These are phyloP conservation scores for Nomada goodeniana DNA, from an alignment of 2,888 invertebrate species.

Conservation along the genomic window DNA sequence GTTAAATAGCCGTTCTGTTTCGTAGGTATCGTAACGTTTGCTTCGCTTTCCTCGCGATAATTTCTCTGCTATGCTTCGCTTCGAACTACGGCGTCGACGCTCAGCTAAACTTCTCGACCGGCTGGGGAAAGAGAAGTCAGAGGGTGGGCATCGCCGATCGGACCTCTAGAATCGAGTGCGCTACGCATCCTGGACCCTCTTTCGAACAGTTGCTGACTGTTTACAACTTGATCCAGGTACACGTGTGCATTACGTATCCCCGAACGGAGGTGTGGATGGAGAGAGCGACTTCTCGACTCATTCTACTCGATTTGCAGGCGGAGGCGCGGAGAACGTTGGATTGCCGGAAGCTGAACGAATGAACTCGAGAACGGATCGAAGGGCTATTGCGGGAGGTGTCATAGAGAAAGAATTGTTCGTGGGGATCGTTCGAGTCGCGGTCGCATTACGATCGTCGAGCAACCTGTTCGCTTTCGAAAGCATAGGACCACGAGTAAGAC, in stretches of 20 bases:
- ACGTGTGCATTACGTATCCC: background rate
- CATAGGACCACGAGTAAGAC: slow-evolving; percentile 14
- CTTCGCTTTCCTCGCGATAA: slow-evolving; percentile 50
- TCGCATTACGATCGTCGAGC: background rate
- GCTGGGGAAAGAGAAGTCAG: slow-evolving; percentile 79
- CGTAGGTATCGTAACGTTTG: slow-evolving; percentile 62
- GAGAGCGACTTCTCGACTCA: background rate
- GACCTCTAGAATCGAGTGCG: slow-evolving; percentile 41
- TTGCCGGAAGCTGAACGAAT: slow-evolving; percentile 70
- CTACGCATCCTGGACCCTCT: slow-evolving; percentile 60
- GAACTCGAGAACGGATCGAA: slow-evolving; percentile 15
- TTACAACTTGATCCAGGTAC: slow-evolving; percentile 75
- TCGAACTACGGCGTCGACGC: slow-evolving; percentile 63
- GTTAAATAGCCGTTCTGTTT: background rate
- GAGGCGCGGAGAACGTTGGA: slow-evolving; percentile 74
- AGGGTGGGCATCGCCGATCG: slow-evolving; percentile 51
- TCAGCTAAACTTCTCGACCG: slow-evolving; percentile 79
- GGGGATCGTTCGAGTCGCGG: too few relatives aligned
- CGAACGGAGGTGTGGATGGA: background rate
- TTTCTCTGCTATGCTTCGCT: slow-evolving; percentile 63
- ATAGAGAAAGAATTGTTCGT: slow-evolving; percentile 4
- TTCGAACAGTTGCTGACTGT: slow-evolving; percentile 73
- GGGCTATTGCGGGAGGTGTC: slow-evolving; percentile 1
- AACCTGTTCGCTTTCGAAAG: slow-evolving; percentile 3
- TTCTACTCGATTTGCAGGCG: slow-evolving; percentile 59